A percentile compares a stretch with the other conserved stretches of the same genome.
phyloP scores from a whole-genome alignment of 2,888 invertebrate species.

The Zygogramma bicolorata region DNA sequence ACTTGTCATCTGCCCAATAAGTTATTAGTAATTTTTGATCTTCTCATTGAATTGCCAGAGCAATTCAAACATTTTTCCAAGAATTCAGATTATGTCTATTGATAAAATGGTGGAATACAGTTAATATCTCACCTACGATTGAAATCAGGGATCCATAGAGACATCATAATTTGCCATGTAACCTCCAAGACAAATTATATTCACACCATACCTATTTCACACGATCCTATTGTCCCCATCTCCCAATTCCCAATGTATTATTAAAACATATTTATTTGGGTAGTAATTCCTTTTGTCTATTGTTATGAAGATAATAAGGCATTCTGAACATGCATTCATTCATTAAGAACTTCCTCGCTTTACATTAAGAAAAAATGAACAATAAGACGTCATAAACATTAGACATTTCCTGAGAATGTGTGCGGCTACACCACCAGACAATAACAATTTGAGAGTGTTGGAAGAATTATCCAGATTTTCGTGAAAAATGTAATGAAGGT shows the following conservation, averaged over 20 bases:
- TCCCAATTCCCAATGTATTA: conserved; percentile 30
- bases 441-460: neutral
- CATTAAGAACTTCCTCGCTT: conserved; percentile 36
- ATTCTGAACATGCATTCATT: conserved; percentile 37
- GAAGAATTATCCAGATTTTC: neutral
- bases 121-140: too few species aligned
- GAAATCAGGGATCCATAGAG: too few species aligned
- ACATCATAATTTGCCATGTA: neutral
- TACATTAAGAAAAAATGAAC: conserved; percentile 37
- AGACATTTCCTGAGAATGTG: conserved; percentile 40
- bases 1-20: too few species aligned
- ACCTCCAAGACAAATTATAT: neutral
- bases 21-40: too few species aligned
- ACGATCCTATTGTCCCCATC: conserved; percentile 19
- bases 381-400: conserved; percentile 33
- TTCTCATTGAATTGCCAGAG: too few species aligned
- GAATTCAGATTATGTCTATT: too few species aligned
- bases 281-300: conserved; percentile 34
- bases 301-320: conserved; percentile 39
- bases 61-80: too few species aligned
- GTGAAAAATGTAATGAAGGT: too few species aligned
- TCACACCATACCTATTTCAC: conserved; percentile 1
- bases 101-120: too few species aligned
- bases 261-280: conserved; percentile 32
- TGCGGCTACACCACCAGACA: neutral